phyloP scores from a whole-genome alignment of 1,140 invertebrate genomes.

The Caenorhabditis elegans region WBcel235 BX284605.5:15089001-15089500 shows the following conservation, averaged over 20 bases:
- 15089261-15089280: neutral
- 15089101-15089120: slow-evolving; percentile 31
- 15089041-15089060: too few species aligned
- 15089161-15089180: neutral
- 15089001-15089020: too few species aligned
- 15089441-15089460: slow-evolving; percentile 34
- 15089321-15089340: too few species aligned
- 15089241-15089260: slow-evolving; percentile 35
- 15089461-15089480: slow-evolving; percentile 5
- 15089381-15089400: too few species aligned
- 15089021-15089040: too few species aligned
- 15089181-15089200: slow-evolving; percentile 31
- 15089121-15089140: slow-evolving; percentile 35
- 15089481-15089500: slow-evolving; percentile 16
- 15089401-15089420: too few species aligned
- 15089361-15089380: too few species aligned
- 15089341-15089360: too few species aligned
- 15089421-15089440: neutral
- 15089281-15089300: too few species aligned
- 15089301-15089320: too few species aligned
- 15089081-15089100: neutral
- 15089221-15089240: neutral
- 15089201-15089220: slow-evolving; percentile 29
- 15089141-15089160: slow-evolving; percentile 35
- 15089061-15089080: too few species aligned